Base-by-base conservation (phyloP, 2,888 invertebrate genomes). In the Chironomus tentans region DNA sequence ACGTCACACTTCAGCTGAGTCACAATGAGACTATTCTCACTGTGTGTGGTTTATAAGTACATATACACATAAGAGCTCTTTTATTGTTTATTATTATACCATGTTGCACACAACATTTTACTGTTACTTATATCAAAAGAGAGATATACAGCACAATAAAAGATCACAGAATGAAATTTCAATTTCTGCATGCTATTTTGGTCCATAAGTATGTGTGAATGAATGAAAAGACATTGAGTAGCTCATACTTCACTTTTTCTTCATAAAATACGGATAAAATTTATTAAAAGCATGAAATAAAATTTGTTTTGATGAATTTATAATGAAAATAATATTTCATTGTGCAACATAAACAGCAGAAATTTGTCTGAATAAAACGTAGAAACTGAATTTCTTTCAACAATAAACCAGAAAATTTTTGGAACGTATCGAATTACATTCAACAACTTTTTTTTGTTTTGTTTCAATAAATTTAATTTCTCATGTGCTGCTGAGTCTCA, bases 1-100 rank as follows among this genome's bases (percentile, higher is more conserved):
- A 70, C 70, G 70, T 70, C 48, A 47, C 70, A 70, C 28, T 70
- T 70, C 70, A 70, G 70, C 48, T 70, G 48, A 47, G 47, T 70
- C 46, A 48, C 70, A 70, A 65, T 13, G 65, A 65, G 65, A 62
- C 15, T 62, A 18, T 62, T 62, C 65, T 38, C 38, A 38, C 38
- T 38, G 38, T 38, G 38, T 65, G 22, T 65, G 21, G 18, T 24
- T 65, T 24, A 47, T 24, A 68, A 15, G 7, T 68, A 28, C 70
- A 48, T 47, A 24, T 24, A 18, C 28, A 46, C 7, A 48, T 38
- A 46, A 47, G 47, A 48, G 24, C 46, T 22, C 21, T 48, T 10
- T 24, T 47, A 70, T 38, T 70, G 56, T 56, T 38, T 56, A 18
- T 56, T 18, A 13, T 48, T 18, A 46, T 48, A 70, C 46, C 70